Conservation (phyloP, 53 echinoderm and acorn worm genomes). For the Glandiceps talaboti region DNA sequence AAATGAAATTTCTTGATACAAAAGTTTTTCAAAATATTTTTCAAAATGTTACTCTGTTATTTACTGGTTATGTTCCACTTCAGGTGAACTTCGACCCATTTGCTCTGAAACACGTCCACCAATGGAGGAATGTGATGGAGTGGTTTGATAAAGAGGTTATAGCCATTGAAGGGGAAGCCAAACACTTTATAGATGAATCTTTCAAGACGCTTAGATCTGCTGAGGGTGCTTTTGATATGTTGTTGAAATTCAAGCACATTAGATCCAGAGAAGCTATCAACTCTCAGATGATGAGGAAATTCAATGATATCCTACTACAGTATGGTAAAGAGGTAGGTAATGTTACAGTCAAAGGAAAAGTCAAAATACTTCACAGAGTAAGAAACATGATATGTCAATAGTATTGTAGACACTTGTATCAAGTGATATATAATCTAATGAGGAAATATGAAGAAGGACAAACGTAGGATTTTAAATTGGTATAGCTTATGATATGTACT, state of each 20-base stretch:
- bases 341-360: too few species aligned
- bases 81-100: slow-evolving; percentile 96
- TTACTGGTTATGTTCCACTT: too few species aligned
- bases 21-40: too few species aligned
- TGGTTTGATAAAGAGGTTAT: slow-evolving; percentile 98
- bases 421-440: too few species aligned
- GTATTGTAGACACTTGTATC: too few species aligned
- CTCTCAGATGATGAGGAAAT: slow-evolving; percentile 99
- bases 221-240: slow-evolving; percentile 96
- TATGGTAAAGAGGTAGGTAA: slow-evolving; percentile 89
- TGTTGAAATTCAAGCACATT: slow-evolving; percentile 94
- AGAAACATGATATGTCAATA: too few species aligned
- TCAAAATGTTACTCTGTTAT: too few species aligned
- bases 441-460: too few species aligned
- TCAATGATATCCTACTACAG: slow-evolving; percentile 96
- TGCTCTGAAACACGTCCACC: slow-evolving; percentile 73
- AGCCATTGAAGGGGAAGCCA: slow-evolving; percentile 97
- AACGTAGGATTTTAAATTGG: too few species aligned
- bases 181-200: slow-evolving; percentile 98
- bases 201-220: slow-evolving; percentile 96
- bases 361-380: too few species aligned
- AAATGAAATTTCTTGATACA: too few species aligned
- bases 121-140: slow-evolving; percentile 98
- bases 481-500: too few species aligned
- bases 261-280: slow-evolving; percentile 95